Base-by-base conservation (phyloP, 2,888 invertebrate genomes). In the Osmoderma eremita region DNA sequence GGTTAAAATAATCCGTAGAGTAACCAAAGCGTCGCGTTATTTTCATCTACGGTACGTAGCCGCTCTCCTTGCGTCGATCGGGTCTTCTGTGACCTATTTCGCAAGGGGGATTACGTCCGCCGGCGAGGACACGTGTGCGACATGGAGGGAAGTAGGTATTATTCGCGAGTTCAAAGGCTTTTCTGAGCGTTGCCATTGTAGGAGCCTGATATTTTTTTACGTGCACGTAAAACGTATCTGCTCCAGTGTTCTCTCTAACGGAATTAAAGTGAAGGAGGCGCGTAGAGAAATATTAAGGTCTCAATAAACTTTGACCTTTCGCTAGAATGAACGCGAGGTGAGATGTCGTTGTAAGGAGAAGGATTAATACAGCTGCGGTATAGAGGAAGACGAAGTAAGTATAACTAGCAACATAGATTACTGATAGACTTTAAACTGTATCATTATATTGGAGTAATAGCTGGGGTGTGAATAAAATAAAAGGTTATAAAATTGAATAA, bases 1-100 rank as follows among this genome's bases (percentile, higher is more conserved):
- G 58, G 58, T 61, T 61, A 61, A 61, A 61, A 61, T 61, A 61
- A 61, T 61, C 58, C 58, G 58, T 61, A 61, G 58, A 61, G 58
- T 61, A 61, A 61, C 58, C 58, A 61, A 61, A 61, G 45, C 45
- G 58, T 61, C 58, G 45, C 45, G 45, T 61, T 61, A 24, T 61
- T 61, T 45, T 45, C 58, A 61, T 45, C 58, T 61, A 15, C 45
- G 36, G 45, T 48, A 45, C 36, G 45, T 30, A 30, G 30, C 17
- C 45, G 45, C 30, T 24, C 17, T 30, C 12, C 42, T 42, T 30
- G 30, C 30, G 45, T 17, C 20, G 10, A 15, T 12, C 58, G 58
- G 42, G 42, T 24, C 45, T 61, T 61, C 58, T 45, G 24, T 61
- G 58, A 61, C 58, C 58, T 61, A 61, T 30, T 61, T 61, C 45